Percentiles rank a stretch among this genome's conserved stretches.
These are phyloP conservation scores for Trissolcus basalis DNA, from an alignment of 1,140 invertebrate genomes.

Conservation along the genomic window DNA sequence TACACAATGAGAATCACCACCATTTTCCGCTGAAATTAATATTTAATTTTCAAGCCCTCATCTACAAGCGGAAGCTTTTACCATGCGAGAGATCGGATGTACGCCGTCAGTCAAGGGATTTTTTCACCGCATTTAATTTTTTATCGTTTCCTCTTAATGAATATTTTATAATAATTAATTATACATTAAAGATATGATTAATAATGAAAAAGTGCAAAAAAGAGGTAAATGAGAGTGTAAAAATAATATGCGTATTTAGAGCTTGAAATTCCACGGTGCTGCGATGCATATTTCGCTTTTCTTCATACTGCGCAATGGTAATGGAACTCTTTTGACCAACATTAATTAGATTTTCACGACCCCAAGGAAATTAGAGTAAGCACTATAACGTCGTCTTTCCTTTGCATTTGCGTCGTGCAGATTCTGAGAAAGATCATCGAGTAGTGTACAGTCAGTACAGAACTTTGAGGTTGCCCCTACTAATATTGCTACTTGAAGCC, in stretches of 20 bases:
- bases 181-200: background rate
- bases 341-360: constrained; percentile 59
- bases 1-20: constrained; percentile 63
- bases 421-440: constrained; percentile 58
- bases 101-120: constrained; percentile 38
- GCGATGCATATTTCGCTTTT: constrained; percentile 35
- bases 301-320: constrained; percentile 27
- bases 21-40: constrained; percentile 66
- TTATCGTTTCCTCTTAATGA: background rate
- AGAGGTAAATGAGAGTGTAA: background rate
- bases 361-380: constrained; percentile 57
- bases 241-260: background rate
- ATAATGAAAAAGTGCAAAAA: background rate
- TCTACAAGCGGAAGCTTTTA: constrained; percentile 63
- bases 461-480: constrained; percentile 69
- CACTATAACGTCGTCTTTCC: constrained; percentile 33
- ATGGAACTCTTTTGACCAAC: constrained; percentile 55
- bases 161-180: background rate
- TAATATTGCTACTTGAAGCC: constrained; percentile 67
- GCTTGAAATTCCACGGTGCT: constrained; percentile 2
- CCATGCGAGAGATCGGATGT: constrained; percentile 51
- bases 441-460: constrained; percentile 39
- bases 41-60: constrained; percentile 71
- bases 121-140: constrained; percentile 43
- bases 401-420: constrained; percentile 48